Base-by-base conservation (phyloP, 2,113 vertebrate species). In the Ochotona curzoniae region DNA sequence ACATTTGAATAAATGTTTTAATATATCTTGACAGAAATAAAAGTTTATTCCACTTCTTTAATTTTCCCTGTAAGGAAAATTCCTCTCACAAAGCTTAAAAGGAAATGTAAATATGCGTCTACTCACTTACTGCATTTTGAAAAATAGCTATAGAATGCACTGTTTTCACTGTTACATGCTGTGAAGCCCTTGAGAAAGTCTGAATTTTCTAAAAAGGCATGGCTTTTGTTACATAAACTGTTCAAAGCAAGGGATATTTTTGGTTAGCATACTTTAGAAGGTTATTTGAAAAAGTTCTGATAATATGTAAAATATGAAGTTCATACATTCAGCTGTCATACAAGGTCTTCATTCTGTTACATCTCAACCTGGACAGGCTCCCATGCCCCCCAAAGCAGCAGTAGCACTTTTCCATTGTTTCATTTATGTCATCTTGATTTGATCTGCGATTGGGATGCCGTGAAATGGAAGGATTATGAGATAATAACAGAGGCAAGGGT, bases 51-150 rank as follows among this genome's bases (percentile, higher is more conserved):
- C 93, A 35, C 78, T 96, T 71, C 21, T 86, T 0, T 91, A 47
- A 51, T 44, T 94, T 93, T 80, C n/a, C 83, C 30, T 71, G 49
- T 70, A 95, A 96, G 80, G 80, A 95, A 87, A 92, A 75, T 94
- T 95, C 74, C 79, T 87, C 26, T 88, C 74, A 87, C 79, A 87
- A 54, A 70, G 0, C 60, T 74, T 88, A 49, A 63, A 20, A 23
- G 80, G 57, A 83, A 86, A 84, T 93, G 12, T 26, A 91, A 57
- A 6, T 85, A 63, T 51, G 3, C 79, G 54, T 93, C 84, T 93
- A 0, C 89, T 75, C 89, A 80, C 63, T 18, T 28, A 20, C 63
- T 84, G 21, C 79, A 76, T 88, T 88, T 92, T 94, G 91, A 87
- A 93, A 93, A 86, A 35, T 76, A 86, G 51, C 32, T 44, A 10